Conservation (phyloP, 2,113 vertebrate genomes). For the Steatornis caripensis region DNA sequence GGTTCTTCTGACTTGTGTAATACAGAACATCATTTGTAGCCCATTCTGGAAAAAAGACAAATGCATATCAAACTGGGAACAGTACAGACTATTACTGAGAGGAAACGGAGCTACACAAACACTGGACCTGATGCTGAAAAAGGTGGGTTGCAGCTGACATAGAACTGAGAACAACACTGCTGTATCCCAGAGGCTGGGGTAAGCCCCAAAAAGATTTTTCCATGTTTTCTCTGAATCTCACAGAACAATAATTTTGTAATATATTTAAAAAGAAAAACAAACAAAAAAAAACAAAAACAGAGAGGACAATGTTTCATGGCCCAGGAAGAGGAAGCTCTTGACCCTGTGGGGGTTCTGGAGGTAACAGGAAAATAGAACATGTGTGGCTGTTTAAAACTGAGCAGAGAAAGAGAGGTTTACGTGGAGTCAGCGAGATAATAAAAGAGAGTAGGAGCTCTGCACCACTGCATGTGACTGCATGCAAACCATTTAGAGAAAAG, state of each 20-base stretch:
- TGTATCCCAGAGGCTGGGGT: not conserved
- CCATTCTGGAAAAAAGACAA: conserved; percentile 83
- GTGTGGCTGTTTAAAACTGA: not conserved
- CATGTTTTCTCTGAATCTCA: not conserved
- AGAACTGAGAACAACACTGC: not conserved
- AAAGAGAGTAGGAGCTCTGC: not conserved
- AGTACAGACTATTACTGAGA: not conserved
- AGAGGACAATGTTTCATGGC: not conserved
- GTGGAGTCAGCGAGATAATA: not conserved
- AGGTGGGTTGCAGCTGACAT: not conserved
- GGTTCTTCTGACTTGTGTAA: conserved; percentile 84
- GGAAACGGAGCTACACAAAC: not conserved
- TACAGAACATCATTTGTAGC: conserved; percentile 84
- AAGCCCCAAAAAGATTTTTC: not conserved
- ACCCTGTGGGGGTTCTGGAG: not conserved
- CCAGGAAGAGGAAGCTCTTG: not conserved
- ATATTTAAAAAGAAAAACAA: not conserved
- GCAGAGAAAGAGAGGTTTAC: not conserved
- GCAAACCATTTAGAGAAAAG: not conserved
- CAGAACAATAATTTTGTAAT: not conserved
- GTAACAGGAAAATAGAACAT: not conserved
- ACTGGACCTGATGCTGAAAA: not conserved
- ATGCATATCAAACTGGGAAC: not conserved
- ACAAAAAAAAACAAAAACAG: not conserved
- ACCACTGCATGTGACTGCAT: not conserved